A percentile compares a stretch with the other conserved stretches of the same genome.
phyloP scores from a whole-genome alignment of 1,140 invertebrate genomes.

The Brachionus asplanchnoidis region DNA sequence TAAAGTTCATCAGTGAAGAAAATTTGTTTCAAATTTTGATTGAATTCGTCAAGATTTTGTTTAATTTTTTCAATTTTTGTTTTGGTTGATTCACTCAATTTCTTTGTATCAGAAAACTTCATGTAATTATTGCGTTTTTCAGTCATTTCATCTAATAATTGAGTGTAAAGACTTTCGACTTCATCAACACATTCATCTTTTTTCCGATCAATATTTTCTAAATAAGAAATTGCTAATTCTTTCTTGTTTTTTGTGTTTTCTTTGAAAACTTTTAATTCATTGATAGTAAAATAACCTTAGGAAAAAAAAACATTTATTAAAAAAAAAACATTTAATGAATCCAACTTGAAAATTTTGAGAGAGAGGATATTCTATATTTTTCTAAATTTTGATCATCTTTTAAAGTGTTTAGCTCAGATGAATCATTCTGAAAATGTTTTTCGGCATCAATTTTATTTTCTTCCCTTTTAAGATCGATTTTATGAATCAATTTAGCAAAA shows the following conservation, averaged over 20 bases:
- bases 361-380: not conserved
- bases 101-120: not conserved
- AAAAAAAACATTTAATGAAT: not conserved
- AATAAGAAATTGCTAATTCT: not conserved
- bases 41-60: not conserved
- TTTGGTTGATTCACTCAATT: not conserved
- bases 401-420: not conserved
- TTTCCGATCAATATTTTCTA: not conserved
- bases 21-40: not conserved
- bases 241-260: not conserved
- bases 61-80: not conserved
- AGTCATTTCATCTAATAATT: not conserved
- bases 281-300: not conserved
- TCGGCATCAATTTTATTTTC: not conserved
- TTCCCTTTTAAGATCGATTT: not conserved
- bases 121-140: not conserved
- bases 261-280: not conserved
- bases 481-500: not conserved
- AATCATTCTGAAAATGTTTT: not conserved
- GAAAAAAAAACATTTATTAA: not conserved
- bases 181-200: not conserved
- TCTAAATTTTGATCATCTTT: not conserved
- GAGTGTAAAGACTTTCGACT: not conserved
- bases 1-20: not conserved
- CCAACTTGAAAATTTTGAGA: not conserved